Percentiles rank a stretch among this genome's conserved stretches.
Conservation (phyloP, 1,140 invertebrate species). For the Dolichoris vasculosae region DNA sequence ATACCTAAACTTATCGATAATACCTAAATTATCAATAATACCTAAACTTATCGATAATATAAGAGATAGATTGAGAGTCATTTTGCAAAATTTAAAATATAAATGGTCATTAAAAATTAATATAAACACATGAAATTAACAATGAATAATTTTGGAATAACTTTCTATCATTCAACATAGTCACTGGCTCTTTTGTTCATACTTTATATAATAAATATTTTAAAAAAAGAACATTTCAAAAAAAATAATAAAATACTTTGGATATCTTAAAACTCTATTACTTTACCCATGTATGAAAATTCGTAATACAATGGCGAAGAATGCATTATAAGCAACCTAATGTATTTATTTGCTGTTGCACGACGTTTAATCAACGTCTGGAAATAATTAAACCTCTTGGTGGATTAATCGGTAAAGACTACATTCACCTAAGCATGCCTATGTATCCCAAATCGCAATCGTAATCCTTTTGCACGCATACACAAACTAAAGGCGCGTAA, state of each 20-base stretch:
- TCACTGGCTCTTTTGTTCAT: too few species aligned
- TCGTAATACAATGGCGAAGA: neutral
- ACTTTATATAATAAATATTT: neutral
- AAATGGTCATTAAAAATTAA: too few species aligned
- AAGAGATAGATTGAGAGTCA: too few species aligned
- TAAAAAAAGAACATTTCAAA: neutral
- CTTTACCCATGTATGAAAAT: neutral
- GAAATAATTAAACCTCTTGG: constrained; percentile 24
- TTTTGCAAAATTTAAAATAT: too few species aligned
- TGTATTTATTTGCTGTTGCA: neutral
- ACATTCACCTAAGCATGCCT: neutral
- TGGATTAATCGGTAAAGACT: constrained; percentile 15
- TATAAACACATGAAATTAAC: too few species aligned
- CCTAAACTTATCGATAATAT: too few species aligned
- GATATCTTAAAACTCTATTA: too few species aligned
- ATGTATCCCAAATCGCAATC: constrained; percentile 17
- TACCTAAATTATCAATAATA: too few species aligned
- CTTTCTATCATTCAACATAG: too few species aligned
- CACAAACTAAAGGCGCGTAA: neutral
- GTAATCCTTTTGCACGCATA: constrained; percentile 1
- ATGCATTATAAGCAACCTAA: neutral
- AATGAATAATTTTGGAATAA: too few species aligned
- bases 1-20: too few species aligned
- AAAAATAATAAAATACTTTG: too few species aligned
- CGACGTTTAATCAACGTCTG: constrained; percentile 11